Percentiles rank a stretch among this genome's conserved stretches.
These are phyloP conservation scores for Agelas oroides DNA, from an alignment of 37 sponge, comb jelly and placozoan species.

Conservation along the genomic window DNA sequence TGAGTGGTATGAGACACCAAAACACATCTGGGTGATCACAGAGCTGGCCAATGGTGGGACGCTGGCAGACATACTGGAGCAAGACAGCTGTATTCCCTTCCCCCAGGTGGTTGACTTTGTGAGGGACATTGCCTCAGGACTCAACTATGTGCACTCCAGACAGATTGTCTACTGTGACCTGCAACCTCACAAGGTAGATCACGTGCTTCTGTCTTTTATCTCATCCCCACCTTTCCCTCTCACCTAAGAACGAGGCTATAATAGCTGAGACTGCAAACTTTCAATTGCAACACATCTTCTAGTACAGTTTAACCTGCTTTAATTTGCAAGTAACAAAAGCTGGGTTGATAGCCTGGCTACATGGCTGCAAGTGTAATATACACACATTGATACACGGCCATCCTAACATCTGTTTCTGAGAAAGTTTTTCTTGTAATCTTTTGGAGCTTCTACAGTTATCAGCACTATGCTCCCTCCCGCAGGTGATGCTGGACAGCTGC, in stretches of 20 bases:
- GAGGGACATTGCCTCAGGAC: constrained; percentile 51
- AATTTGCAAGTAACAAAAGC: too few relatives aligned
- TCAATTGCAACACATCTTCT: too few relatives aligned
- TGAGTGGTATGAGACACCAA: constrained; percentile 84
- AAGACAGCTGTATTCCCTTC: constrained; percentile 67
- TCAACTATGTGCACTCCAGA: constrained; percentile 47
- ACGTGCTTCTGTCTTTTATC: neutral
- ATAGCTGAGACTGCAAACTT: too few relatives aligned
- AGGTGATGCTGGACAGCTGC: constrained; percentile 47
- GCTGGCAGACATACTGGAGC: constrained; percentile 55
- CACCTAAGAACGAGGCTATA: too few relatives aligned
- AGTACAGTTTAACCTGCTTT: too few relatives aligned
- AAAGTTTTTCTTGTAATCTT: too few relatives aligned
- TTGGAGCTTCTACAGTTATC: neutral
- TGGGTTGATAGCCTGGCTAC: too few relatives aligned
- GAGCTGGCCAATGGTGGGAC: constrained; percentile 78
- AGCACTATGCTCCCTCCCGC: neutral
- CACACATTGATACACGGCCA: too few relatives aligned
- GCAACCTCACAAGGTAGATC: constrained; percentile 57
- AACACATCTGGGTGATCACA: constrained; percentile 81
- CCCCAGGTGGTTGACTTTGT: constrained; percentile 17
- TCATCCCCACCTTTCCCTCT: too few relatives aligned
- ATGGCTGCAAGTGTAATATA: too few relatives aligned
- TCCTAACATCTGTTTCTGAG: too few relatives aligned
- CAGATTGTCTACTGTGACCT: constrained; percentile 65